Percentiles rank a stretch among this genome's conserved stretches.
phyloP scores from a whole-genome alignment of 2,888 invertebrate species.

The Galerucella nymphaeae region DNA sequence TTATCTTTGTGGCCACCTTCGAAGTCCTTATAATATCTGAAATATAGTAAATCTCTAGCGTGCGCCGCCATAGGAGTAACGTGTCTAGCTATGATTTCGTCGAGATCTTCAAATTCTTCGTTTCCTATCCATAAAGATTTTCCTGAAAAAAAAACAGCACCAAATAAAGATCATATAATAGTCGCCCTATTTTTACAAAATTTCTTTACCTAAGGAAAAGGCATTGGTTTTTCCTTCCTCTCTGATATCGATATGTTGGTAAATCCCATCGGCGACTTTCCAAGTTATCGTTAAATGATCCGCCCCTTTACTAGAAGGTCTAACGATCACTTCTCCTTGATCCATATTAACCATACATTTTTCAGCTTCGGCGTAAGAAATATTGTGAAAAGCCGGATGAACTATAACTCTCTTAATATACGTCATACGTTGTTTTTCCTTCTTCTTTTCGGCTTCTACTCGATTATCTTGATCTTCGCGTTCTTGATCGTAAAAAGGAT shows the following conservation, averaged over 20 bases:
- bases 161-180: no score
- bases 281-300: slow-evolving; percentile 98
- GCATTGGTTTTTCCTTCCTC: slow-evolving; percentile 97
- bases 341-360: slow-evolving; percentile 92
- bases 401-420: slow-evolving; percentile 97
- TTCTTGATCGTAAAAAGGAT: slow-evolving; percentile 91
- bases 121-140: slow-evolving; percentile 86
- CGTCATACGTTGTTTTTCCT: slow-evolving; percentile 83
- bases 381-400: slow-evolving; percentile 97
- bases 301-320: slow-evolving; percentile 94
- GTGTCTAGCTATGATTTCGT: slow-evolving; percentile 97
- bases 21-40: slow-evolving; percentile 88
- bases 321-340: slow-evolving; percentile 95
- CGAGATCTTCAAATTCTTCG: slow-evolving; percentile 97
- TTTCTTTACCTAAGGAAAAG: slow-evolving; percentile 85
- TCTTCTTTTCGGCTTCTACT: slow-evolving; percentile 83
- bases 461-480: slow-evolving; percentile 83
- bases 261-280: slow-evolving; percentile 95
- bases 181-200: no score
- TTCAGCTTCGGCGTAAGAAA: slow-evolving; percentile 92
- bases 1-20: slow-evolving; percentile 85
- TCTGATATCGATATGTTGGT: slow-evolving; percentile 95
- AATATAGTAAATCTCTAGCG: slow-evolving; percentile 89
- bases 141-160: slow-evolving; percentile 70
- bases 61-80: slow-evolving; percentile 97